Base-by-base conservation (phyloP, 1,140 invertebrate species). In the Protaetia brevitarsis region DNA sequence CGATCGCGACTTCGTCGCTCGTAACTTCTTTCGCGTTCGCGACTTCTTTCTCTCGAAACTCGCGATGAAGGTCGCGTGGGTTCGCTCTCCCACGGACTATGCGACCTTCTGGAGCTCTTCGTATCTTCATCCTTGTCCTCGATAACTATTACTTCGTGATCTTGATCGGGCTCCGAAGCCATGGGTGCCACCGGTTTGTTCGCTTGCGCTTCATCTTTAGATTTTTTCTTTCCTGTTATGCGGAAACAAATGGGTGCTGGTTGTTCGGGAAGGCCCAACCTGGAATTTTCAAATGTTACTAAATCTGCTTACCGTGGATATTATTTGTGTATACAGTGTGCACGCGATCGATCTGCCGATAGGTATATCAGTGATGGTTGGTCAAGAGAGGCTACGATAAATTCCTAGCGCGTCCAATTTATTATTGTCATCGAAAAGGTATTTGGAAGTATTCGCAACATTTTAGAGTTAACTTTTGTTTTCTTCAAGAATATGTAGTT, bases 201-300 rank as follows among this genome's bases (percentile, higher is more conserved):
- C 4, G 26, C 30, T 6, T 58, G 10, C 19, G 27, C 8, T 36
- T 64, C 60, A 34, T 68, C 64, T 64, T 71, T 63, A 41, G 37
- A 16, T 34, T 68, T 69, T 59, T 66, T 68, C 59, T 37, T 69
- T 45, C 60, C 70, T 34, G 66, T 70, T 8, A 79, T 79, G 58
- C 68, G 72, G 61, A 79, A 79, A 41, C 70, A 75, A 29, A 79
- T 73, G 1, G 75, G 77, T 23, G 69, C 37, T 1, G 71, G 69
- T 71, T 79, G 74, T 41, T 77, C 73, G 11, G 73, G 71, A 21
- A 81, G 66, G 6, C 75, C 74, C n/a, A 79, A 70, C 29, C 69
- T 71, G 19, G 16, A 34, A 36, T n/a, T n/a, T n/a, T n/a, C n/a
- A n/a, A n/a, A n/a, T n/a, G n/a, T n/a, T n/a, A n/a, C n/a, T n/a